phyloP scores from a whole-genome alignment of 2,888 invertebrate species.

The Spilarctia lutea region DNA sequence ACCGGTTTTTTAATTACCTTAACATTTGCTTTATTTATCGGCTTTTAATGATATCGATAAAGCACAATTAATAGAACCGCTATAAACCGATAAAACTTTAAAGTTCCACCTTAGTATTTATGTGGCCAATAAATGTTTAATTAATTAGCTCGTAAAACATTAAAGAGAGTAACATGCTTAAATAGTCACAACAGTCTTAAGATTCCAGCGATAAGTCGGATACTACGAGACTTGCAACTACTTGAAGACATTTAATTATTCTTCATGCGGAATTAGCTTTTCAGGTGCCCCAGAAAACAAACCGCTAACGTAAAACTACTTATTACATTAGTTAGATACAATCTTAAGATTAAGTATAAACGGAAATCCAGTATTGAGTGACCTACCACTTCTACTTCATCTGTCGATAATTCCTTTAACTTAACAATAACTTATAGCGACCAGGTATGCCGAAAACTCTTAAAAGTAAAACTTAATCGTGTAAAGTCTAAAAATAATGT shows the following conservation, averaged over 20 bases:
- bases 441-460: no score
- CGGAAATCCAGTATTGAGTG: not conserved
- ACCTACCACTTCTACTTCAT: not conserved
- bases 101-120: constrained; percentile 30
- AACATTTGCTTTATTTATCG: not conserved
- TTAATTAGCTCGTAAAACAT: constrained; percentile 45
- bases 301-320: not conserved
- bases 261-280: not conserved
- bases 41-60: not conserved
- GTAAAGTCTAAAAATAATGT: no score
- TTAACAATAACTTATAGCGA: no score
- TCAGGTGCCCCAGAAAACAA: not conserved
- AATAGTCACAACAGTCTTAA: constrained; percentile 5
- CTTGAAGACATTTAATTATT: not conserved
- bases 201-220: not conserved
- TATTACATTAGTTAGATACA: not conserved
- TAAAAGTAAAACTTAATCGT: no score
- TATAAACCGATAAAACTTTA: constrained; percentile 39
- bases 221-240: not conserved
- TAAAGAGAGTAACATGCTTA: constrained; percentile 34
- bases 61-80: constrained; percentile 14
- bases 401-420: not conserved
- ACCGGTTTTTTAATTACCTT: not conserved
- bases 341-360: not conserved
- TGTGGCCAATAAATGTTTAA: constrained; percentile 37